Evolutionary conservation across 2,797 vertebrate species (phyloP).

Genomic region (Nasua narica): DNA sequence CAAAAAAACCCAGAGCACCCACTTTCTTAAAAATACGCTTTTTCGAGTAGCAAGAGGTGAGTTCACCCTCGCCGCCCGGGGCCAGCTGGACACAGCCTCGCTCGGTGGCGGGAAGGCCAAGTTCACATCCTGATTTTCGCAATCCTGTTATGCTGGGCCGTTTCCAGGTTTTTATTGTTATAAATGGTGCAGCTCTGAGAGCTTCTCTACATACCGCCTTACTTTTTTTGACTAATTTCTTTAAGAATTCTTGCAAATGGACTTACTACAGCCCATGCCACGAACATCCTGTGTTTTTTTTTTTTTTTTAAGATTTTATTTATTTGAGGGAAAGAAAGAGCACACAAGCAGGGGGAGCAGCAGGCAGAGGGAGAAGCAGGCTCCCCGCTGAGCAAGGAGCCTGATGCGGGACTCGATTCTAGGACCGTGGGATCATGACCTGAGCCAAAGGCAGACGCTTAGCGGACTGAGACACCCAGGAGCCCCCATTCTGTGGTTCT

Average conservation of each 20-base stretch:
- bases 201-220: fast-evolving
- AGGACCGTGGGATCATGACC: neutral
- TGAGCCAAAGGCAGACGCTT: neutral
- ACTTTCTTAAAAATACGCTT: neutral
- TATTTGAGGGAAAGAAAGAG: neutral
- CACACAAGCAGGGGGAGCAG: neutral
- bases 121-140: fast-evolving
- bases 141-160: fast-evolving
- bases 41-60: neutral
- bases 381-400: neutral
- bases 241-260: neutral
- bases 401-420: neutral
- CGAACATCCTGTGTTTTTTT: fast-evolving
- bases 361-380: neutral
- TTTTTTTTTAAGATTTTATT: neutral
- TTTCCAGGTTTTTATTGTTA: too few species aligned
- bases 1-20: fast-evolving
- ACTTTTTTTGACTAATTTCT: neutral
- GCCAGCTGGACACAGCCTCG: fast-evolving
- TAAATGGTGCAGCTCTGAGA: fast-evolving
- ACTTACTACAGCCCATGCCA: fast-evolving
- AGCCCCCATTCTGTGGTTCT: neutral
- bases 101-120: neutral
- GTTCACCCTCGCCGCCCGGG: fast-evolving
- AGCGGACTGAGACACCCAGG: neutral